A percentile compares a stretch with the other conserved stretches of the same genome.
phyloP scores from a whole-genome alignment of 2,113 vertebrate species.

The Chloropsis cyanopogon region DNA sequence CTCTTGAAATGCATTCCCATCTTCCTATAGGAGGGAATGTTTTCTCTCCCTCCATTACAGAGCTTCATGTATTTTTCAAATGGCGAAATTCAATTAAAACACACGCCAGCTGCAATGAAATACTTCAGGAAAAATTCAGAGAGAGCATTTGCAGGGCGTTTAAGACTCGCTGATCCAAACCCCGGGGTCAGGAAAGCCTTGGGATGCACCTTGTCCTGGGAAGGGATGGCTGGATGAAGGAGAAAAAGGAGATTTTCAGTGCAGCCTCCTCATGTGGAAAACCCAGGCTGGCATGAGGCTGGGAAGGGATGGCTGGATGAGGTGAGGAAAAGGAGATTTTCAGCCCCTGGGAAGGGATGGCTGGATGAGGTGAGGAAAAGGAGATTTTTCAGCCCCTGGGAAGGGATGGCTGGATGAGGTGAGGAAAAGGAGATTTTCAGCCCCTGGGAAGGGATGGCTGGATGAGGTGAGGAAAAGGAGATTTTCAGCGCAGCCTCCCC shows the following conservation, averaged over 20 bases:
- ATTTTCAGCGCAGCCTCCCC: background rate
- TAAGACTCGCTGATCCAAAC: too few species aligned
- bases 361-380: background rate
- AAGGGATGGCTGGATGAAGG: background rate
- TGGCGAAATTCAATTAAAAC: background rate
- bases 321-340: background rate
- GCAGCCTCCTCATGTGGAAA: background rate
- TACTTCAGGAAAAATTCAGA: background rate
- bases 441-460: background rate
- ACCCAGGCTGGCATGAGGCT: background rate
- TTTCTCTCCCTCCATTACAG: background rate
- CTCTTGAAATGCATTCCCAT: background rate
- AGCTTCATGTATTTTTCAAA: conserved; percentile 23
- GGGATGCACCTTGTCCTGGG: background rate
- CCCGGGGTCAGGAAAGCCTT: background rate
- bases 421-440: background rate
- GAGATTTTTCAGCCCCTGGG: background rate
- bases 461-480: background rate
- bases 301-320: background rate
- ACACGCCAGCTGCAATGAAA: background rate
- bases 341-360: background rate
- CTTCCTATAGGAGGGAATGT: background rate
- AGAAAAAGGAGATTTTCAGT: background rate
- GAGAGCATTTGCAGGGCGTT: background rate
- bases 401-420: background rate